Conservation (phyloP, 23 tunicate genomes). For the Aplidium turbinatum region DNA sequence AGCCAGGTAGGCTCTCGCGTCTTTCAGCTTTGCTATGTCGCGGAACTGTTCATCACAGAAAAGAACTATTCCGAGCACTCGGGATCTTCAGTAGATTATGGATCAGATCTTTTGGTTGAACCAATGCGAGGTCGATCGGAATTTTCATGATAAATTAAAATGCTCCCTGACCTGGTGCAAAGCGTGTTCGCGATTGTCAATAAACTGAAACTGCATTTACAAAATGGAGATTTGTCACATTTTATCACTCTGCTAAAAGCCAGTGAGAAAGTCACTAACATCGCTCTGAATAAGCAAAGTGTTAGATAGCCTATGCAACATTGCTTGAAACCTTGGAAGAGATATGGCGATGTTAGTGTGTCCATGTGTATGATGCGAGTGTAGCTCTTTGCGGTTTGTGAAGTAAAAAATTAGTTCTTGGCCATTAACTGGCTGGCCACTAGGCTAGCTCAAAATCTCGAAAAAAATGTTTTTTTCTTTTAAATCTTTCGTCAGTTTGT, state of each 20-base stretch:
- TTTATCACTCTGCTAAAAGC: constrained; percentile 12
- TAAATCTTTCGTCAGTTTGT: no score
- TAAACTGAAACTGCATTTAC: constrained; percentile 29
- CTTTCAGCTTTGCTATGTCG: constrained; percentile 9
- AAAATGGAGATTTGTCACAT: constrained; percentile 1
- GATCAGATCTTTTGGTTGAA: constrained; percentile 2
- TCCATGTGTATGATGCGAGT: not conserved
- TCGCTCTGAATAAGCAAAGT: constrained; percentile 5
- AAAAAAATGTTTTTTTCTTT: no score
- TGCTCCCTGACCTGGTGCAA: constrained; percentile 31
- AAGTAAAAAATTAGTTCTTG: not conserved
- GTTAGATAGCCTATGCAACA: constrained; percentile 21
- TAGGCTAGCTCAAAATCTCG: no score
- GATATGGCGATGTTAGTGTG: no score
- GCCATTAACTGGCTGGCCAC: not conserved
- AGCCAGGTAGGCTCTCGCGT: constrained; percentile 6
- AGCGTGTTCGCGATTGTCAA: constrained; percentile 23
- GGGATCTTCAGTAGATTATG: constrained; percentile 24
- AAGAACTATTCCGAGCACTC: constrained; percentile 24
- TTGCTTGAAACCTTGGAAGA: constrained; percentile 4
- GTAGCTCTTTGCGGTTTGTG: not conserved
- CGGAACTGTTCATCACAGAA: not conserved
- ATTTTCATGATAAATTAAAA: constrained; percentile 30
- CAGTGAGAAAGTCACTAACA: constrained; percentile 15
- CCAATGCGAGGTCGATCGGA: not conserved